A percentile compares a stretch with the other conserved stretches of the same genome.
Conservation (phyloP, 2,113 vertebrate species). For the Rhagologus leucostigma region DNA sequence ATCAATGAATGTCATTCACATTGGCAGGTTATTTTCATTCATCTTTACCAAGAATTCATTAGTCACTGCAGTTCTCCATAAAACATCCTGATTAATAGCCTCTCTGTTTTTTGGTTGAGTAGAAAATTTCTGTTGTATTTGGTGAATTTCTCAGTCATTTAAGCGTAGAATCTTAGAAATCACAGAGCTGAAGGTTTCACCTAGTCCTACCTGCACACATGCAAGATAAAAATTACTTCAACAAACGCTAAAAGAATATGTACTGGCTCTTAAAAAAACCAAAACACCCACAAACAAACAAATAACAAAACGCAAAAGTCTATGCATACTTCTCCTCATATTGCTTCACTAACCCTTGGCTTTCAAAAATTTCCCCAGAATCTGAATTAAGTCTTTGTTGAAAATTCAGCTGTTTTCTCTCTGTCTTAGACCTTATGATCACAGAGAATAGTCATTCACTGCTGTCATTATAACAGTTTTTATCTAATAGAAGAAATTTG, state of each 20-base stretch:
- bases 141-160: conserved; percentile 17
- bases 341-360: background rate
- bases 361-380: background rate
- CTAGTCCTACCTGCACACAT: background rate
- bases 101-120: conserved; percentile 9
- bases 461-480: background rate
- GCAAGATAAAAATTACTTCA: background rate
- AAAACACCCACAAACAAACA: background rate
- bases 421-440: background rate
- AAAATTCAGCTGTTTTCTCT: background rate
- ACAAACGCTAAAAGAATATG: background rate
- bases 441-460: background rate
- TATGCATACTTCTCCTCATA: background rate
- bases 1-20: conserved; percentile 49
- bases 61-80: conserved; percentile 35
- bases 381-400: background rate
- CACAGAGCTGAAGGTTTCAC: background rate
- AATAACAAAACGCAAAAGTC: background rate
- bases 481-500: background rate
- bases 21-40: conserved; percentile 44
- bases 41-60: conserved; percentile 45
- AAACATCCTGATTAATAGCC: conserved; percentile 37
- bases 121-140: background rate
- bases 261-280: background rate
- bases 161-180: background rate